Conservation (phyloP, 1,140 invertebrate species). For the Scylla paramamosain region DNA sequence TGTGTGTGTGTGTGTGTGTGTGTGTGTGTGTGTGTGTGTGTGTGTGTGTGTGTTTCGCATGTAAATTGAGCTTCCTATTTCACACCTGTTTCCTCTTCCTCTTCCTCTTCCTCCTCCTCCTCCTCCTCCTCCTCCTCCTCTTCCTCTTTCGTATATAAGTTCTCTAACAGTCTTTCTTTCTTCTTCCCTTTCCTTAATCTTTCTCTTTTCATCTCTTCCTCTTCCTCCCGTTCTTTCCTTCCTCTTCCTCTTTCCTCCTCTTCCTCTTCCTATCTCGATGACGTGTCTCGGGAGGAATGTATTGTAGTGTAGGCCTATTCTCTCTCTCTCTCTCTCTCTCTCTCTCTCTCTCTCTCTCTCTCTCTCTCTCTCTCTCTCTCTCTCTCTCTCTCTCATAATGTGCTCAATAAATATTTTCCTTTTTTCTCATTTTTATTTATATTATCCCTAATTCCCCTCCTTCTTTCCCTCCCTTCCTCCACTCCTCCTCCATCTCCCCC, state of each 20-base stretch:
- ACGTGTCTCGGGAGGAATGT: neutral
- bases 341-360: neutral
- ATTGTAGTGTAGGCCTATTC: neutral
- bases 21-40: conserved; percentile 16
- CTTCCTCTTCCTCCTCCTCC: neutral
- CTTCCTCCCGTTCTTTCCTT: neutral
- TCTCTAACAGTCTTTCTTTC: neutral
- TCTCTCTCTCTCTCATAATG: neutral
- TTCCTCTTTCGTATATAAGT: neutral
- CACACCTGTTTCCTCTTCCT: neutral
- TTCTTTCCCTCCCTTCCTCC: neutral
- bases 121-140: neutral
- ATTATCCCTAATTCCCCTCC: neutral
- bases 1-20: neutral
- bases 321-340: neutral
- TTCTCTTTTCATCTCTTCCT: neutral
- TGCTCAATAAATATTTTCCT: neutral
- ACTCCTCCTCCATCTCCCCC: neutral
- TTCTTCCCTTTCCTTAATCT: neutral
- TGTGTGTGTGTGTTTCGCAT: neutral
- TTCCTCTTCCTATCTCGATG: neutral
- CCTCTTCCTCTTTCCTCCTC: neutral
- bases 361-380: neutral
- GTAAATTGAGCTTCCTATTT: conserved; percentile 22
- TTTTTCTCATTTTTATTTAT: neutral